These are phyloP conservation scores for Carterocephalus palaemon DNA, from an alignment of 2,888 invertebrate genomes.

Conservation along the genomic window DNA sequence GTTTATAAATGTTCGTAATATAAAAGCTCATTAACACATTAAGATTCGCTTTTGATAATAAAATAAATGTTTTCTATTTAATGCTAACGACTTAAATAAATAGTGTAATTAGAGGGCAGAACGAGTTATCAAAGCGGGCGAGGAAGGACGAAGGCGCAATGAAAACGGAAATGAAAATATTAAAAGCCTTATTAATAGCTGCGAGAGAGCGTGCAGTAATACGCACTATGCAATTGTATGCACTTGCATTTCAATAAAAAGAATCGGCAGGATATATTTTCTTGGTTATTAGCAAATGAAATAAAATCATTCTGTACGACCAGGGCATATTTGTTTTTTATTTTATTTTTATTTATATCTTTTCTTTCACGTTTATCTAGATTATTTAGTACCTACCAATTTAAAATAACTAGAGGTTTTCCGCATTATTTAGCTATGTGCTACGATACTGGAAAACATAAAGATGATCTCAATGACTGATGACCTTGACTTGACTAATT, in stretches of 20 bases:
- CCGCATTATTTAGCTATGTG: too few relatives aligned
- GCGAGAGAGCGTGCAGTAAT: background rate
- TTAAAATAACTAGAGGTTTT: too few relatives aligned
- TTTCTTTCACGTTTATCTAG: too few relatives aligned
- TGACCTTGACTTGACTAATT: too few relatives aligned
- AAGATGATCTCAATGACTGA: too few relatives aligned
- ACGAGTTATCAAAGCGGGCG: constrained; percentile 1
- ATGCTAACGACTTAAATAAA: constrained; percentile 3
- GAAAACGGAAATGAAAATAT: constrained; percentile 6
- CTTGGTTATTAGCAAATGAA: too few relatives aligned
- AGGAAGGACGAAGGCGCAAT: background rate
- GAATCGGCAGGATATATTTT: too few relatives aligned
- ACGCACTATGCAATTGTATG: constrained; percentile 1
- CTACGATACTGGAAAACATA: too few relatives aligned
- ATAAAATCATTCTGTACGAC: too few relatives aligned
- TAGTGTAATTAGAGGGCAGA: constrained; percentile 8
- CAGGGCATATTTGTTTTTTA: too few relatives aligned
- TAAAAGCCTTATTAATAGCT: constrained; percentile 5
- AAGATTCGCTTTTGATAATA: constrained; percentile 7
- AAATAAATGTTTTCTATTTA: constrained; percentile 4
- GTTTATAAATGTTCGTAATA: background rate
- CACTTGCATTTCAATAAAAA: background rate
- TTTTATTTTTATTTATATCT: too few relatives aligned
- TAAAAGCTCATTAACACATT: constrained; percentile 3
- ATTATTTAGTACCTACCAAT: too few relatives aligned